Conservation (phyloP, 2,888 invertebrate species). For the Artemia sp. region DNA sequence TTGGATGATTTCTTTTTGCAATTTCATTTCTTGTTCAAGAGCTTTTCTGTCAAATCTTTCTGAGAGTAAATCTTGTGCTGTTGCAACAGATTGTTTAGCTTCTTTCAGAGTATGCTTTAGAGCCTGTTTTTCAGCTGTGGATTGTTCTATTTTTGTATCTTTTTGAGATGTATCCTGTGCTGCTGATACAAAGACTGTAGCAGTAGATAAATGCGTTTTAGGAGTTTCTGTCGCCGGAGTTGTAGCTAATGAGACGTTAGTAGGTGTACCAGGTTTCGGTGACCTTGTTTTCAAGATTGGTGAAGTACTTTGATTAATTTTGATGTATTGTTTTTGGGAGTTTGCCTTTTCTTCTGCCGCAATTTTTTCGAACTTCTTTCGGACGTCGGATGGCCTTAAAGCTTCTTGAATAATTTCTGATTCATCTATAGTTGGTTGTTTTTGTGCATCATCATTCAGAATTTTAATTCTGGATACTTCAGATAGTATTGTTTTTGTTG, state of each 20-base stretch:
- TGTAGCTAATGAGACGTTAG: neutral
- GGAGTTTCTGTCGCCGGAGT: neutral
- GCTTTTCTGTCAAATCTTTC: slow-evolving; percentile 3
- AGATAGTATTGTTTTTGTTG: neutral
- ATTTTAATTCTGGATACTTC: neutral
- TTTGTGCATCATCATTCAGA: neutral
- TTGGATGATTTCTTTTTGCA: neutral
- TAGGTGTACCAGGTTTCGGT: neutral
- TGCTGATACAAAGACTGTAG: slow-evolving; percentile 3
- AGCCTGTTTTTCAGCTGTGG: neutral
- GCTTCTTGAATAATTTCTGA: slow-evolving; percentile 1
- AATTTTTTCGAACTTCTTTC: slow-evolving; percentile 13
- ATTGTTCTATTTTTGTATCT: neutral
- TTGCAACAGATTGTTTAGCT: slow-evolving; percentile 8
- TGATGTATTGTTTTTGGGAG: slow-evolving; percentile 5
- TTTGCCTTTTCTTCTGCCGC: neutral
- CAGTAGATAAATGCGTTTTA: neutral
- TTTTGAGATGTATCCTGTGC: neutral
- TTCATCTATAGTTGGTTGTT: neutral
- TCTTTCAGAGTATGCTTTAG: neutral
- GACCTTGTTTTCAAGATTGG: neutral
- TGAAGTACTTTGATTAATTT: neutral
- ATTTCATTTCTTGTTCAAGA: neutral
- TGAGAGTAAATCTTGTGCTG: neutral
- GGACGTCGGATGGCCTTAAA: neutral